Evolutionary conservation across 2,888 invertebrate genomes (phyloP).

Genomic region (Hirudinaria manillensis): DNA sequence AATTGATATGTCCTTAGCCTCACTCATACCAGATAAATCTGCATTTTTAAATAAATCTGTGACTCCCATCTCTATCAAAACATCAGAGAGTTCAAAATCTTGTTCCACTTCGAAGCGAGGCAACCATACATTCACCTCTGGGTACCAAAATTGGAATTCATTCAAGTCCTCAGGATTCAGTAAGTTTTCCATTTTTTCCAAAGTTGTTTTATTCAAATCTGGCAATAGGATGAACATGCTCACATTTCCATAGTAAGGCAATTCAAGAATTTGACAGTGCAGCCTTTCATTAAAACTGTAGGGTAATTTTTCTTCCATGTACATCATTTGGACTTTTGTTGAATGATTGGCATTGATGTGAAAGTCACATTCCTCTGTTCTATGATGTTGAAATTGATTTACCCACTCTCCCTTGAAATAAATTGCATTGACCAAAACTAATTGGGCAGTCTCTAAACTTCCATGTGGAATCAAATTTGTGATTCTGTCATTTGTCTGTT

Average conservation of each 20-base stretch:
- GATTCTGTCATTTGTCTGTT: too few relatives aligned
- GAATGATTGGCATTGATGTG: slow-evolving; percentile 46
- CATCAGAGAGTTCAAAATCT: slow-evolving; percentile 35
- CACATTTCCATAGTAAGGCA: slow-evolving; percentile 61
- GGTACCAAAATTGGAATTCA: not conserved
- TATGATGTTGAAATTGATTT: slow-evolving; percentile 58
- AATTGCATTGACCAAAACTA: slow-evolving; percentile 52
- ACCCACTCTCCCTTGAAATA: slow-evolving; percentile 52
- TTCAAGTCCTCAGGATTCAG: slow-evolving; percentile 26
- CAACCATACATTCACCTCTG: slow-evolving; percentile 35
- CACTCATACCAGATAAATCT: slow-evolving; percentile 47
- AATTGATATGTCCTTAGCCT: slow-evolving; percentile 42
- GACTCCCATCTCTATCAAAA: slow-evolving; percentile 37
- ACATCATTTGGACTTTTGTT: slow-evolving; percentile 23
- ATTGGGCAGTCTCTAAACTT: slow-evolving; percentile 69
- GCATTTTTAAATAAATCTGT: slow-evolving; percentile 41
- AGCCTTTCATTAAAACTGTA: not conserved
- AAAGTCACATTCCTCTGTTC: slow-evolving; percentile 64
- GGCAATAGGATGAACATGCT: slow-evolving; percentile 41
- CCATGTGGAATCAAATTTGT: too few relatives aligned
- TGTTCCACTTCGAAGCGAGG: slow-evolving; percentile 40
- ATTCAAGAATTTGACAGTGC: slow-evolving; percentile 58
- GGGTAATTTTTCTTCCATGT: not conserved
- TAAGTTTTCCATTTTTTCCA: slow-evolving; percentile 30
- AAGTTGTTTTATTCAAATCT: slow-evolving; percentile 10